Base-by-base conservation (phyloP, 2,113 vertebrate genomes). In the Festucalex cinctus region DNA sequence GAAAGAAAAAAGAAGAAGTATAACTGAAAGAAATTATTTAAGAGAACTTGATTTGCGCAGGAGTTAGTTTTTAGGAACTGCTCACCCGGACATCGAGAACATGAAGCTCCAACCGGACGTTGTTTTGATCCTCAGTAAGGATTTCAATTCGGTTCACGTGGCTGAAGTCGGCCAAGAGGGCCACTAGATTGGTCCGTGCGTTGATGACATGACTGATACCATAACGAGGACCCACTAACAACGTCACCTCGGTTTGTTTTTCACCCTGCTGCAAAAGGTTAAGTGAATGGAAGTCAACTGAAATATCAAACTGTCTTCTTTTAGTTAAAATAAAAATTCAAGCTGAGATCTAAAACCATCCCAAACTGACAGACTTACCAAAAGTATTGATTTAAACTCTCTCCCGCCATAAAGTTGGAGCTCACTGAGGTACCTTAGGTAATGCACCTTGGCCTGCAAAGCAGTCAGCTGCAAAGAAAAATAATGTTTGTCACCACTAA, bases 201-300 rank as follows among this genome's bases (percentile, higher is more conserved):
- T 98, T 98, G 83, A 98, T 98, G 51, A 98, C 94, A 0, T 98
- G 96, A 75, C 96, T 98, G 86, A 98, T 98, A 58, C 96, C 96
- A 0, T 98, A 98, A 2, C 96, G 93, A 0, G 96, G 96, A 20
- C 96, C 96, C 24, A 98, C 95, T 57, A 98, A 80, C 66, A 98
- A 88, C 22, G 87, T 96, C 75, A 98, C 96, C 49, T 97, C 96
- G 0, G 95, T 96, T 81, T 93, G 94, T 60, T 97, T 98, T 86
- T 97, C 95, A 44, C 94, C 95, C 89, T 98, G 96, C 95, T 98
- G 68, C 65, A 73, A 9, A 57, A 39, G 46, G 9, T 1, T 36
- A 20, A 20, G 37, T 28, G 9, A 1, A 14, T 9, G 32, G 9
- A 3, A 65, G 24, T 19, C 2, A 44, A 63, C 35, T 35, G 1